A percentile compares a stretch with the other conserved stretches of the same genome.
phyloP scores from a whole-genome alignment of 2,113 vertebrate species.

The Pan paniscus region DNA sequence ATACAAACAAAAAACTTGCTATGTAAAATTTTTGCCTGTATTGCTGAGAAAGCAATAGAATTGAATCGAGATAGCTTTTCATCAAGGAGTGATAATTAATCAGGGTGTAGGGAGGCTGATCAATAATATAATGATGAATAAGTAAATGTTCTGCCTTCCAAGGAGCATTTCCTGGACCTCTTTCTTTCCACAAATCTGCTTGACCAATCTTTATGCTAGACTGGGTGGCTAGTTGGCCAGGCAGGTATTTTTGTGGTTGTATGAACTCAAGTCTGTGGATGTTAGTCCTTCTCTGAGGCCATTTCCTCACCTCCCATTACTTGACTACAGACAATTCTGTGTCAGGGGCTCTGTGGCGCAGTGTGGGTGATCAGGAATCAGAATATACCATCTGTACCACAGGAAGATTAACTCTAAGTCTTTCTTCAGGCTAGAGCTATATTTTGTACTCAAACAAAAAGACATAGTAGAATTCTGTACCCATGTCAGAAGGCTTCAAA shows the following conservation, averaged over 20 bases:
- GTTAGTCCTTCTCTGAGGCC: neutral
- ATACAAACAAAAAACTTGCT: neutral
- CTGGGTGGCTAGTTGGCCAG: neutral
- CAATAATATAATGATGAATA: neutral
- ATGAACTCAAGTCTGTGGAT: neutral
- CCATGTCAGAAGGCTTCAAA: neutral
- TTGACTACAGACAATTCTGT: neutral
- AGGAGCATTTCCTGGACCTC: neutral
- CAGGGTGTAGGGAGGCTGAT: neutral
- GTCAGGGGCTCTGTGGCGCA: neutral
- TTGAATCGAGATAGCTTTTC: conserved; percentile 15
- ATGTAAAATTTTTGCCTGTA: neutral
- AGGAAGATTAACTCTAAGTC: neutral
- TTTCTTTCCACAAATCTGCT: neutral
- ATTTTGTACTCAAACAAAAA: neutral
- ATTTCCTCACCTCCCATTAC: neutral
- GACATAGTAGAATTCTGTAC: neutral
- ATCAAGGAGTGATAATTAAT: conserved; percentile 40
- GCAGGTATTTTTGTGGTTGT: neutral
- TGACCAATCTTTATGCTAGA: neutral
- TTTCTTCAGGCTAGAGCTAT: neutral
- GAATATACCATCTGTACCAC: fast-evolving
- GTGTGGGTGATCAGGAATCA: neutral
- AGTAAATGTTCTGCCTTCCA: neutral
- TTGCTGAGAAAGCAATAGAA: conserved; percentile 21